A percentile compares a stretch with the other conserved stretches of the same genome.
Conservation (phyloP, 2,113 vertebrate species). For the Lagopus muta region DNA sequence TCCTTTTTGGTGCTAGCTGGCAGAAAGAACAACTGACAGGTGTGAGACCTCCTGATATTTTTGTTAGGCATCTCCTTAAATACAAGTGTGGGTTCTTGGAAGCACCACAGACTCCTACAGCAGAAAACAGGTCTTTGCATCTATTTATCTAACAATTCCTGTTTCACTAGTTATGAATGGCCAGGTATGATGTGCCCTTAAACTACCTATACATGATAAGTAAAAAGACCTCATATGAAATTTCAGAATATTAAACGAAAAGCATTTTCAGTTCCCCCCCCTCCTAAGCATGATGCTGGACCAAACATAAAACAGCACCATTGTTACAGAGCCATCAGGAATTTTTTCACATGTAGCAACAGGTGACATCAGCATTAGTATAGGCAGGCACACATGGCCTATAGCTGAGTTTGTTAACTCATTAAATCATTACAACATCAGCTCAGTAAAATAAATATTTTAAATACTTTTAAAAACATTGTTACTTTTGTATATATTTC, state of each 20-base stretch:
- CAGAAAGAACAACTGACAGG: background rate
- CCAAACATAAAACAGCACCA: background rate
- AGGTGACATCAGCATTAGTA: background rate
- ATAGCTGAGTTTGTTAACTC: background rate
- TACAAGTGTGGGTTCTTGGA: background rate
- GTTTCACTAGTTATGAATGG: background rate
- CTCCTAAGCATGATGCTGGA: background rate
- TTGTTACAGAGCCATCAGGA: background rate
- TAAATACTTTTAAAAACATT: background rate
- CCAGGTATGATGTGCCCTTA: background rate
- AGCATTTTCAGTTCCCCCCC: background rate
- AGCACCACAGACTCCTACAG: background rate
- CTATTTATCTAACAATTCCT: background rate
- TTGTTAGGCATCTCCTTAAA: background rate
- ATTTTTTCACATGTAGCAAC: background rate
- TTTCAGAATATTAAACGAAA: background rate
- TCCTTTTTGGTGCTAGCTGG: background rate
- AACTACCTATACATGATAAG: background rate
- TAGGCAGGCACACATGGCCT: background rate
- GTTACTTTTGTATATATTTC: background rate
- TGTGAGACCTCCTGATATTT: background rate
- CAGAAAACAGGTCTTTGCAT: background rate
- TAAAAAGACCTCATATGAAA: background rate
- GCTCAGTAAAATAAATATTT: background rate
- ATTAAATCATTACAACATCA: background rate